Evolutionary conservation across 2,113 vertebrate species (phyloP), one percentile per base, ranked within the genome.

Genomic region (Hymenochirus boettgeri): DNA sequence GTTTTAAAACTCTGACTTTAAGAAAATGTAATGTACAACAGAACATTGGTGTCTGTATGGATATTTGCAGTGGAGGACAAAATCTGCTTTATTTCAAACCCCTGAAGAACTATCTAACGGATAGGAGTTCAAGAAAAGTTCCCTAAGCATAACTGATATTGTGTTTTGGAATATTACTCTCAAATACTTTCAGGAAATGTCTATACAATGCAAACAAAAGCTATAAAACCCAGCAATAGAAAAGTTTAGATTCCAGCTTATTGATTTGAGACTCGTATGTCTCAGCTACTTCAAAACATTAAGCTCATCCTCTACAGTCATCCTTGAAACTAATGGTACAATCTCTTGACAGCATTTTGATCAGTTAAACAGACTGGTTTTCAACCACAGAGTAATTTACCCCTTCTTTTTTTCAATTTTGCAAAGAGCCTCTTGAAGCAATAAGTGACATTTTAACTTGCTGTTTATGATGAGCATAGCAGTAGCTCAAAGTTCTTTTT

Each of bases 301-400:
- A 71, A 60, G n/a, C 37, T 45, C 11, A 31, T 35, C 50, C 65
- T 66, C 21, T 71, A 11, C 56, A 26, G 64, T 26, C 70, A n/a
- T 26, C 9, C 51, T 74, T 76, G 61, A 74, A 75, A 72, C 81
- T 33, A 69, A 69, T 45, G 12, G 3, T 69, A 4, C 57, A 72
- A 74, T 74, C 70, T 75, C 42, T 72, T 76, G 55, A 69, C 60
- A 71, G 45, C 11, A 78, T 70, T 73, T 67, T 78, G 51, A 77
- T 65, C 13, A 8, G 42, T 71, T 77, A 76, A 39, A 67, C 6
- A 67, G 61, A 70, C 23, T 17, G 4, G 9, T 72, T 83, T 77
- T 74, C 50, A 73, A 57, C 71, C 55, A 57, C 61, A 61, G 73
- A 56, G 27, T 57, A 77, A 71, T 61, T 78, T 69, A 70, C 48